Evolutionary conservation across 2,113 vertebrate genomes (phyloP).

Genomic region (Talpa occidentalis): DNA sequence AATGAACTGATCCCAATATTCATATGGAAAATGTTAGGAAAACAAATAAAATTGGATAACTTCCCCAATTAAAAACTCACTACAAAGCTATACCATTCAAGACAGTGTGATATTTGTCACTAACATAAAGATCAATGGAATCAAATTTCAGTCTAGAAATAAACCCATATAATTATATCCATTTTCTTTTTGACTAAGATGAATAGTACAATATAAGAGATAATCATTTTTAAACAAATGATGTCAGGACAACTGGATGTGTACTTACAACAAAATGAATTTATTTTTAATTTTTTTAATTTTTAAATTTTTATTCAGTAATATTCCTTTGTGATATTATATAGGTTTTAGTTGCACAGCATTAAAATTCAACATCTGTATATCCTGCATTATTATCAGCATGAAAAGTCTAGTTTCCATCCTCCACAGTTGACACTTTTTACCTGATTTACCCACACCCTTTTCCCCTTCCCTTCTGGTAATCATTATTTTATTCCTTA

Average conservation of each 20-base stretch:
- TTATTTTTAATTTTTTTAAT: background rate
- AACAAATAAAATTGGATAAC: background rate
- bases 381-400: too few species aligned
- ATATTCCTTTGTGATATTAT: too few species aligned
- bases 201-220: background rate
- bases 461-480: too few species aligned
- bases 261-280: background rate
- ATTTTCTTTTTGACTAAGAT: background rate
- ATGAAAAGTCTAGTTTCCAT: too few species aligned
- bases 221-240: background rate
- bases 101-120: background rate
- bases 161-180: background rate
- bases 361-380: too few species aligned
- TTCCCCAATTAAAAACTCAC: background rate
- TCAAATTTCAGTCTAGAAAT: background rate
- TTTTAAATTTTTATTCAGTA: too few species aligned
- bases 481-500: too few species aligned
- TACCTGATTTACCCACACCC: too few species aligned
- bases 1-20: background rate
- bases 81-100: too few species aligned
- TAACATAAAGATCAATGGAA: background rate
- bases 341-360: background rate
- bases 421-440: too few species aligned
- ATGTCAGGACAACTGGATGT: background rate
- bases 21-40: background rate